Percentiles rank a stretch among this genome's conserved stretches.
Conservation (phyloP, 1,140 invertebrate genomes). For the Onthophagus taurus region DNA sequence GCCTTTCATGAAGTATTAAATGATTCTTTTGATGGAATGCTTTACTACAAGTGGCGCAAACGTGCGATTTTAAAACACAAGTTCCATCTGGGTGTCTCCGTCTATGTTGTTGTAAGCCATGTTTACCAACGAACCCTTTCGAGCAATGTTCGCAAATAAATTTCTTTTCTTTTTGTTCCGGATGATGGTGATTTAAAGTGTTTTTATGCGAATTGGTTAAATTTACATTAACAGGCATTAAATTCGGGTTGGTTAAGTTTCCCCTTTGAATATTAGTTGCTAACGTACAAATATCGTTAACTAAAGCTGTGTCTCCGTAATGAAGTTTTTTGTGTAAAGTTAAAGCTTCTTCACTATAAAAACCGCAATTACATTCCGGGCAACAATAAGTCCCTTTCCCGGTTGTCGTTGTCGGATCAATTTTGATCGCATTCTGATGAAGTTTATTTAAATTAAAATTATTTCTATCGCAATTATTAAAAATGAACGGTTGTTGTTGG, state of each 20-base stretch:
- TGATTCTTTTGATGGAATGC: slow-evolving; percentile 82
- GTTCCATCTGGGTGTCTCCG: slow-evolving; percentile 66
- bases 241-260: slow-evolving; percentile 4
- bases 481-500: background rate
- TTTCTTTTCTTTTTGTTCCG: slow-evolving; percentile 54
- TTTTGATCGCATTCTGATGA: no score
- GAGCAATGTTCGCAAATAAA: slow-evolving; percentile 75
- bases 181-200: slow-evolving; percentile 30
- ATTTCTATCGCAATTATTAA: slow-evolving; percentile 10
- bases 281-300: slow-evolving; percentile 71
- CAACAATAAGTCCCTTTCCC: slow-evolving; percentile 1
- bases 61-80: slow-evolving; percentile 68
- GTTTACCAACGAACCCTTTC: slow-evolving; percentile 73
- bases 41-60: slow-evolving; percentile 75
- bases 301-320: slow-evolving; percentile 71
- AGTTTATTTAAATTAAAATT: slow-evolving; percentile 5
- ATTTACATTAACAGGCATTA: background rate
- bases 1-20: slow-evolving; percentile 65
- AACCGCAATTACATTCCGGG: slow-evolving; percentile 53
- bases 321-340: slow-evolving; percentile 71
- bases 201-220: slow-evolving; percentile 18
- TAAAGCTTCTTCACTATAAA: slow-evolving; percentile 61
- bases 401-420: background rate
- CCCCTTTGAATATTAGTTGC: slow-evolving; percentile 6
- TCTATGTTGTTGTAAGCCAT: slow-evolving; percentile 68